Percentiles rank a stretch among this genome's conserved stretches.
Conservation (phyloP, 2,888 invertebrate genomes). For the Lordiphosa fenestrarum region DNA sequence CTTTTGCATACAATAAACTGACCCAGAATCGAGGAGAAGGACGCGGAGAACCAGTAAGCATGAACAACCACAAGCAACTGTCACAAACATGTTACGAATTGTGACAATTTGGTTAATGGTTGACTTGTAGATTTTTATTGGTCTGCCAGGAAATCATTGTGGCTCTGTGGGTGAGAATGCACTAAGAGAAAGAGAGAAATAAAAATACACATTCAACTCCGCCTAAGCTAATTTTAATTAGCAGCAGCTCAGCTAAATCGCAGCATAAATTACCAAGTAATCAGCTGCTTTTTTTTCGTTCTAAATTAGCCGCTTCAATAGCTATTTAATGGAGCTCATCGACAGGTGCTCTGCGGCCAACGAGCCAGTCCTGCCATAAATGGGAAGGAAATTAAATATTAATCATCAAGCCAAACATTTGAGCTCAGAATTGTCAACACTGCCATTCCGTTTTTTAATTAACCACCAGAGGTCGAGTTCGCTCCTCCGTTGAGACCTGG, state of each 20-base stretch:
- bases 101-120: constrained; percentile 64
- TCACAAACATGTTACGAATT: constrained; percentile 57
- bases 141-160: constrained; percentile 37
- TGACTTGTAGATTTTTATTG: constrained; percentile 55
- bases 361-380: constrained; percentile 21
- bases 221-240: constrained; percentile 60
- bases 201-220: neutral
- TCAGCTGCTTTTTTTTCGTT: constrained; percentile 41
- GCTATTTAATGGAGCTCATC: constrained; percentile 71
- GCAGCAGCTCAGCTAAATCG: constrained; percentile 24
- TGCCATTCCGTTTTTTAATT: constrained; percentile 55
- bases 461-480: constrained; percentile 52
- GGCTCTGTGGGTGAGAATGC: too few species aligned
- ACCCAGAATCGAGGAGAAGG: constrained; percentile 19
- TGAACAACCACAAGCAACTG: constrained; percentile 50
- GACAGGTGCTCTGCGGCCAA: constrained; percentile 43
- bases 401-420: constrained; percentile 16
- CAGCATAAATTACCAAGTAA: constrained; percentile 17
- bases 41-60: constrained; percentile 10
- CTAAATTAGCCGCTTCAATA: constrained; percentile 48
- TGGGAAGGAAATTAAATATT: constrained; percentile 52
- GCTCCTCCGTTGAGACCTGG: constrained; percentile 4
- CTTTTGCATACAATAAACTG: constrained; percentile 35
- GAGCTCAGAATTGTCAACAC: constrained; percentile 1
- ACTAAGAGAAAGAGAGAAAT: too few species aligned